These are phyloP conservation scores for Tenthredo notha DNA, from an alignment of 2,888 invertebrate genomes.

Conservation along the genomic window DNA sequence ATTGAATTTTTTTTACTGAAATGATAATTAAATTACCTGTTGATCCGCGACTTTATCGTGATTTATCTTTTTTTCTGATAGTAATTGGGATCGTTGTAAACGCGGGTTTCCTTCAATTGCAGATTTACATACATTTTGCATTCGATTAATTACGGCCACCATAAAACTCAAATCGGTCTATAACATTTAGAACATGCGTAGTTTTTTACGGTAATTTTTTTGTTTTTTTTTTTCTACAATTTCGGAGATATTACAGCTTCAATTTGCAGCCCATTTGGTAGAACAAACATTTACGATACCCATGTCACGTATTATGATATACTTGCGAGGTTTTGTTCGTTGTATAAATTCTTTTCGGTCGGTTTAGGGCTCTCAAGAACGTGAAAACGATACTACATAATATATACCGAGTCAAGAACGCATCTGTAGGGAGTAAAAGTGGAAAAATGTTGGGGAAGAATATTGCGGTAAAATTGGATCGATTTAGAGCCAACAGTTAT, in stretches of 20 bases:
- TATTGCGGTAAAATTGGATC: background rate
- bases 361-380: conserved; percentile 6
- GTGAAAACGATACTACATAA: background rate
- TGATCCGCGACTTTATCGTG: conserved; percentile 8
- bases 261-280: background rate
- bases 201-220: background rate
- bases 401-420: background rate
- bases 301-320: background rate
- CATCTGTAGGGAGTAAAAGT: background rate
- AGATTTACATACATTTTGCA: background rate
- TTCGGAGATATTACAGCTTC: background rate
- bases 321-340: conserved; percentile 8
- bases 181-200: background rate
- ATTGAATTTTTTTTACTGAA: background rate
- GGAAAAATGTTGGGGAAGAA: background rate
- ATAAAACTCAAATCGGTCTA: background rate
- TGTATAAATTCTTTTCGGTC: conserved; percentile 27
- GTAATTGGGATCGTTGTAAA: background rate
- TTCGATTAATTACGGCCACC: background rate
- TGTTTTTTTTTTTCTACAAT: background rate
- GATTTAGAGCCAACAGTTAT: background rate
- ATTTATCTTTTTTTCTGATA: background rate
- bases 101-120: no score
- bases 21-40: conserved; percentile 23
- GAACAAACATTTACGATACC: background rate